phyloP scores from a whole-genome alignment of 2,888 invertebrate genomes.

The Caenorhabditis angaria region DNA sequence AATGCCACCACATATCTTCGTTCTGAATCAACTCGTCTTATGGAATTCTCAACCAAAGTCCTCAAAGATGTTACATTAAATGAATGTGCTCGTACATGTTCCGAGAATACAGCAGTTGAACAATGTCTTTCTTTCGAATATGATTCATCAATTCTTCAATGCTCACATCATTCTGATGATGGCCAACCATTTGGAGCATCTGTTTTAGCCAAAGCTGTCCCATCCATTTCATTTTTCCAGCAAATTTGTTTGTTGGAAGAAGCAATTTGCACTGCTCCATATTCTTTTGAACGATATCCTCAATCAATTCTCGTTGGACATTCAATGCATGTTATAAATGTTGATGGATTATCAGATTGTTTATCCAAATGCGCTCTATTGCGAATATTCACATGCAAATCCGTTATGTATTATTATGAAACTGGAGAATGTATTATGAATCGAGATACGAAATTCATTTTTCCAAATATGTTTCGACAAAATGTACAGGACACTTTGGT shows the following conservation, averaged over 20 bases:
- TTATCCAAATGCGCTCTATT: constrained; percentile 64
- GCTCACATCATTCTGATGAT: constrained; percentile 58
- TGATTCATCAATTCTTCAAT: constrained; percentile 62
- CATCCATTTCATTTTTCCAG: constrained; percentile 64
- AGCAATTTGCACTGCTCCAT: constrained; percentile 59
- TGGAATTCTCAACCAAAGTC: constrained; percentile 59
- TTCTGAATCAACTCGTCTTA: constrained; percentile 60
- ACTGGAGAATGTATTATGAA: constrained; percentile 71
- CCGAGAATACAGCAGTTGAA: constrained; percentile 34
- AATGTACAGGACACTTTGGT: constrained; percentile 55
- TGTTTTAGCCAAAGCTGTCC: constrained; percentile 52
- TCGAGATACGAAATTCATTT: constrained; percentile 49
- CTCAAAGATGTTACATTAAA: constrained; percentile 64
- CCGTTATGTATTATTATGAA: constrained; percentile 70
- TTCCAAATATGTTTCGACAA: constrained; percentile 59
- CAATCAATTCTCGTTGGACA: constrained; percentile 67
- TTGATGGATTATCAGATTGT: constrained; percentile 65
- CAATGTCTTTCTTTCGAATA: constrained; percentile 68
- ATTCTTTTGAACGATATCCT: constrained; percentile 68
- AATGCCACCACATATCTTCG: constrained; percentile 65
- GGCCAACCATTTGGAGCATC: constrained; percentile 67
- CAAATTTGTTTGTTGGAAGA: constrained; percentile 67
- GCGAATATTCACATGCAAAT: constrained; percentile 45
- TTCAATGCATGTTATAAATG: constrained; percentile 57
- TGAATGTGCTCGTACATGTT: constrained; percentile 63